Conservation (phyloP, 2,888 invertebrate genomes). For the Bhutanitis thaidina region DNA sequence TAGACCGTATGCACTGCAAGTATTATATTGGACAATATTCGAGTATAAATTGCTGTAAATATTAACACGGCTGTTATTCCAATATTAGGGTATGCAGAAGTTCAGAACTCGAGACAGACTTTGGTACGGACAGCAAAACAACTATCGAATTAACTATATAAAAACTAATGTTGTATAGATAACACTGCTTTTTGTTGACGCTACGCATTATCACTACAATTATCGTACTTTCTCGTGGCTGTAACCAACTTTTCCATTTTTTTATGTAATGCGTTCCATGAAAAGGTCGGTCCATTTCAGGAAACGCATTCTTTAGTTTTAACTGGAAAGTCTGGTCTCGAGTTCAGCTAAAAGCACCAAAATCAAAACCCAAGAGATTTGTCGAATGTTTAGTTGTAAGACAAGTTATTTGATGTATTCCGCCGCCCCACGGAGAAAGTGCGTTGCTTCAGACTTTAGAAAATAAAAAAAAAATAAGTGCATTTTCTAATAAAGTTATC, state of each 20-base stretch:
- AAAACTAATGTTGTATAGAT: not conserved
- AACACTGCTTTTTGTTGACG: not conserved
- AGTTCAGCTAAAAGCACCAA: not conserved
- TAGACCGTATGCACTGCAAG: not conserved
- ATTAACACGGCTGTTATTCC: not conserved
- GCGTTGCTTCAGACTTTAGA: no score
- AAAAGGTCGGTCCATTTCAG: no score
- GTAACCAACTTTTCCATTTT: no score
- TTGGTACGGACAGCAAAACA: not conserved
- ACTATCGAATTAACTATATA: not conserved
- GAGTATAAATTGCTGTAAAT: not conserved
- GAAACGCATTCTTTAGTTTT: no score
- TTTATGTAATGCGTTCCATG: no score
- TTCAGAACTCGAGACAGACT: not conserved
- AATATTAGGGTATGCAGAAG: not conserved
- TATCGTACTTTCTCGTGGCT: no score
- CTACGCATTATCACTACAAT: not conserved
- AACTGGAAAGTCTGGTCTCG: not conserved
- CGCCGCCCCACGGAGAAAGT: no score
- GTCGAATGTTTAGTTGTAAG: not conserved
- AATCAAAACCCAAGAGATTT: not conserved
- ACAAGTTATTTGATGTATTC: not conserved
- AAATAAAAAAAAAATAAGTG: no score
- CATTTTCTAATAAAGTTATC: no score
- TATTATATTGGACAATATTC: constrained; percentile 9